Evolutionary conservation across 92 coral and sea anemone genomes (phyloP).

Genomic region (Zoanthus sociatus): DNA sequence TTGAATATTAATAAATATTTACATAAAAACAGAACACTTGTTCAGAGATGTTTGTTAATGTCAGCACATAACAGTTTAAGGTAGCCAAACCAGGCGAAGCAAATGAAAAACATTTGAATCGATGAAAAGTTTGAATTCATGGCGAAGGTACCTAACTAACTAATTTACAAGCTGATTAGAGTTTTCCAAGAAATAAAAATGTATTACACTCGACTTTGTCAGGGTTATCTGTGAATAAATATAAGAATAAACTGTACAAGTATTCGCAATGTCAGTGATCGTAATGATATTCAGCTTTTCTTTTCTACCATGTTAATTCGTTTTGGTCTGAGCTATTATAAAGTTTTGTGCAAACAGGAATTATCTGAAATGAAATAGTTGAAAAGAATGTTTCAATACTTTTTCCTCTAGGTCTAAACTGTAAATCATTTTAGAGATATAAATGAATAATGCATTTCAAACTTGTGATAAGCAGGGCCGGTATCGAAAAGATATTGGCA

Average conservation of each 20-base stretch:
- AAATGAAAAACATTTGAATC: conserved; percentile 37
- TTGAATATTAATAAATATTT: conserved; percentile 63
- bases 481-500: conserved; percentile 28
- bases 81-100: conserved; percentile 50
- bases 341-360: conserved; percentile 7
- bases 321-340: not conserved
- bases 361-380: not conserved
- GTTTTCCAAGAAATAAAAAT: not conserved
- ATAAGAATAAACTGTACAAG: conserved; percentile 1
- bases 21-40: conserved; percentile 63
- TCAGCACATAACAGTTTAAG: conserved; percentile 65
- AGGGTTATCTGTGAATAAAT: conserved; percentile 13
- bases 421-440: conserved; percentile 1
- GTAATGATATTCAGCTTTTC: not conserved
- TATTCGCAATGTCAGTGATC: conserved; percentile 1
- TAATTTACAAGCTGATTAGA: not conserved
- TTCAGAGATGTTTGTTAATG: conserved; percentile 44
- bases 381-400: not conserved
- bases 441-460: conserved; percentile 25
- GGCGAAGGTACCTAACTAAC: not conserved
- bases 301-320: not conserved
- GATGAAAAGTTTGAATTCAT: not conserved
- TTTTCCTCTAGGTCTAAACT: not conserved
- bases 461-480: conserved; percentile 18
- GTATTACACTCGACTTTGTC: not conserved